Percentiles rank a stretch among this genome's conserved stretches.
These are phyloP conservation scores for Scopus umbretta DNA, from an alignment of 2,113 vertebrate species.

Conservation along the genomic window DNA sequence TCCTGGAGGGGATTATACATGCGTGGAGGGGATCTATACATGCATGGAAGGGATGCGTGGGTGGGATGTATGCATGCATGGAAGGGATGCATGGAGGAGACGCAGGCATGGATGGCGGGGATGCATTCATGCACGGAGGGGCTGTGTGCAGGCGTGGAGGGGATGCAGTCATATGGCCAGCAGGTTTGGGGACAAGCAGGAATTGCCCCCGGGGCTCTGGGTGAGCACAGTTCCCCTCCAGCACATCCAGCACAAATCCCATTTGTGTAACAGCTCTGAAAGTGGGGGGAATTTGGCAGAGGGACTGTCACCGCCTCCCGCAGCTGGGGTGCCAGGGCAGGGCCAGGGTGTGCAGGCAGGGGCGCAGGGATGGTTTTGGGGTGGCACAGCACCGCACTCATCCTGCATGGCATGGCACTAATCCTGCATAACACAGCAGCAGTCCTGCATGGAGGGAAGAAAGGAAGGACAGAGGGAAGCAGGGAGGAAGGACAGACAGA, in stretches of 20 bases:
- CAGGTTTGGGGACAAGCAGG: background rate
- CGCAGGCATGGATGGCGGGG: background rate
- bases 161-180: background rate
- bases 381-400: background rate
- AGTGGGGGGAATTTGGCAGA: background rate
- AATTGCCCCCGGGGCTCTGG: background rate
- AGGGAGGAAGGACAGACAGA: background rate
- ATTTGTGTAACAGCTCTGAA: background rate
- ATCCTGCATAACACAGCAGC: background rate
- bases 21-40: background rate
- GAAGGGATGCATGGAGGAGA: no score
- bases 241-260: background rate
- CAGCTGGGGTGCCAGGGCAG: no score
- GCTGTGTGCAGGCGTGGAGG: no score
- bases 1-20: no score
- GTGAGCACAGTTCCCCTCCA: background rate
- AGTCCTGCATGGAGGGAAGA: background rate
- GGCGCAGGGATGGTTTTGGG: background rate
- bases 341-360: background rate
- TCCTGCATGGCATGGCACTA: background rate
- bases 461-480: background rate
- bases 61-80: background rate
- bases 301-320: background rate
- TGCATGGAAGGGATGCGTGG: no score
- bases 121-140: background rate